Percentiles rank a stretch among this genome's conserved stretches.
Conservation (phyloP, 1,140 invertebrate genomes). For the Drosophila repleta region DNA sequence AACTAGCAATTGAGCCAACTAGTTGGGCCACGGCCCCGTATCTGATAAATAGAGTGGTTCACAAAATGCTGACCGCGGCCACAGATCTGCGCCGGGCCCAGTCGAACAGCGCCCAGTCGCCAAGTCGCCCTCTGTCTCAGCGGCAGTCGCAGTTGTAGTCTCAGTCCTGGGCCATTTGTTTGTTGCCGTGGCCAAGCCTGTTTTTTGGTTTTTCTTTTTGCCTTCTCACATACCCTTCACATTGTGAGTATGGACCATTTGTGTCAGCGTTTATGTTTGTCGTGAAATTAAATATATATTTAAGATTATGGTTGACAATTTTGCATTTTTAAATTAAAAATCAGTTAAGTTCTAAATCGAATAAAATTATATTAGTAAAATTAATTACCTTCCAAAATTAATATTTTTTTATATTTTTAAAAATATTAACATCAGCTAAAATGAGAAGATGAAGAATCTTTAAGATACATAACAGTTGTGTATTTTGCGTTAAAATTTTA, state of each 20-base stretch:
- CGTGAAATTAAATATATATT: too few species aligned
- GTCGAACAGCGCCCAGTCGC: constrained; percentile 4
- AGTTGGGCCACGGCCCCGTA: constrained; percentile 66
- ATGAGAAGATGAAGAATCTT: too few species aligned
- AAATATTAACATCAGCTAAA: too few species aligned
- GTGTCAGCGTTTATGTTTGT: constrained; percentile 11
- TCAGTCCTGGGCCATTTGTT: constrained; percentile 68
- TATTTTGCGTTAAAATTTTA: too few species aligned
- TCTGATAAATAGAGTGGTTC: constrained; percentile 83
- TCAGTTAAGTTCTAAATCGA: too few species aligned
- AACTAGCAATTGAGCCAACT: constrained; percentile 80
- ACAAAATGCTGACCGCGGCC: constrained; percentile 76
- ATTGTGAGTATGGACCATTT: constrained; percentile 16
- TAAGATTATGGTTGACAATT: too few species aligned
- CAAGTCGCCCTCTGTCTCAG: constrained; percentile 5
- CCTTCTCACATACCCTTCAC: constrained; percentile 27
- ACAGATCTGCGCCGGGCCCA: constrained; percentile 38
- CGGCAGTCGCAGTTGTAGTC: constrained; percentile 20
- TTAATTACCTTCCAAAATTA: too few species aligned
- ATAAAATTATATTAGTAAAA: too few species aligned
- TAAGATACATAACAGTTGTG: too few species aligned
- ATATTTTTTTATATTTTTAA: too few species aligned
- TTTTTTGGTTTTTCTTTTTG: constrained; percentile 45
- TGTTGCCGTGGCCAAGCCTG: constrained; percentile 74
- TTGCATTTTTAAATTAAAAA: too few species aligned